Evolutionary conservation across 1,140 invertebrate species (phyloP), one percentile per base, ranked within the genome.

Genomic region (Ooceraea biroi): DNA sequence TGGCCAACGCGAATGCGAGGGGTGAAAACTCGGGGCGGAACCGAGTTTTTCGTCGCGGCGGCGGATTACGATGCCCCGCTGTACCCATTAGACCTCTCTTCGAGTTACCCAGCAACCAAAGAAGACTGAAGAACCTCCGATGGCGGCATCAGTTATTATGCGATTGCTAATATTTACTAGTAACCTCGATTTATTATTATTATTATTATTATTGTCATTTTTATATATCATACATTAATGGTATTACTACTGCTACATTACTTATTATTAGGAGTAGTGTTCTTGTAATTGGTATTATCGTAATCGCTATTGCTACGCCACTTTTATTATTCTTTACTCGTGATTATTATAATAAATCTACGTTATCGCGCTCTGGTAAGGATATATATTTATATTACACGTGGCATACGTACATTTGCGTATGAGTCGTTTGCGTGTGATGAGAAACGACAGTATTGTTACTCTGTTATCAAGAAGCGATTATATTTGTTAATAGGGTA

Each of bases 121-220:
- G 93, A 94, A 94, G 93, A 93, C 93, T 94, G 92, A 94, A 93
- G 88, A 93, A 93, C 92, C 93, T 93, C 91, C 87, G 90, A 93
- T 92, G 90, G 92, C 92, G 92, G 86, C 91, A 91, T 92, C 91
- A 90, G 91, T 93, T 93, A 90, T 89, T 90, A 91, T 87, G 89
- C 88, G 86, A 91, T 91, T 91, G 86, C 90, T 90, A 88, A 87
- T 41, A 58, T 86, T 82, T 85, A 82, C 71, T 87, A 85, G 87
- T 87, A 82, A 85, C 63, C 83, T 41, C 52, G 71, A 78, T 25
- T 82, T 73, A 76, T 84, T 77, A 63, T 80, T 52, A 78, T 85
- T 89, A 60, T 73, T 80, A 83, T 72, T 80, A 85, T 77, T 85
- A 85, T 52, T 86, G 76, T 69, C 80, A 85, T 83, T 85, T 82